These are phyloP conservation scores for Enhydra lutris DNA, from an alignment of 2,113 vertebrate species.

Conservation along the genomic window DNA sequence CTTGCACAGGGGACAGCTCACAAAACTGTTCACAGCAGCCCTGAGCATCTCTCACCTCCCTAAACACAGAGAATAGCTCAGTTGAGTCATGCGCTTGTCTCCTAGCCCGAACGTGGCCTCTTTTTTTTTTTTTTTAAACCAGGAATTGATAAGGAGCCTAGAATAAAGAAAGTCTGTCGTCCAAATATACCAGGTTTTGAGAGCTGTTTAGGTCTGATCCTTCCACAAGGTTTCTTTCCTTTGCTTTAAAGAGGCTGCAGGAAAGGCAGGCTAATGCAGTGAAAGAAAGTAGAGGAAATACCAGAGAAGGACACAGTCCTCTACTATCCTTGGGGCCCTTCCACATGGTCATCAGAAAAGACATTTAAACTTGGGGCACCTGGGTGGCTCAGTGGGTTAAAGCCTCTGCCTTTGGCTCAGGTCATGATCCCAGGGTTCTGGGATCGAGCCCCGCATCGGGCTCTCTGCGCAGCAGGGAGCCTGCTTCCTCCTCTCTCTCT, in stretches of 20 bases:
- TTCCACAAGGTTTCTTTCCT: not conserved
- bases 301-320: not conserved
- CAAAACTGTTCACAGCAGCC: not conserved
- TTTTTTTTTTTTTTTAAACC: not conserved
- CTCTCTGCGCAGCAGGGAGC: too few species aligned
- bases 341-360: not conserved
- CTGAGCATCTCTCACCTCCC: not conserved
- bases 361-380: not conserved
- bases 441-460: too few species aligned
- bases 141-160: not conserved
- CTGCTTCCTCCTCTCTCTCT: too few species aligned
- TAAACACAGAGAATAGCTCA: not conserved
- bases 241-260: not conserved
- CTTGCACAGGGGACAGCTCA: not conserved
- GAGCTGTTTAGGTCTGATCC: fast-evolving
- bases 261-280: not conserved
- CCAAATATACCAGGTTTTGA: not conserved
- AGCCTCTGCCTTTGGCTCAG: too few species aligned
- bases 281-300: not conserved
- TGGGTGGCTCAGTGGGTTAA: too few species aligned
- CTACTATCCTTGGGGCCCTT: fast-evolving
- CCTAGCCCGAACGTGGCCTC: not conserved
- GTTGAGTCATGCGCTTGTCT: not conserved
- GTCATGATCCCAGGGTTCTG: too few species aligned
- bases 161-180: not conserved